phyloP scores from a whole-genome alignment of 2,797 vertebrate genomes.

The Gobionotothen gibberifrons region DNA sequence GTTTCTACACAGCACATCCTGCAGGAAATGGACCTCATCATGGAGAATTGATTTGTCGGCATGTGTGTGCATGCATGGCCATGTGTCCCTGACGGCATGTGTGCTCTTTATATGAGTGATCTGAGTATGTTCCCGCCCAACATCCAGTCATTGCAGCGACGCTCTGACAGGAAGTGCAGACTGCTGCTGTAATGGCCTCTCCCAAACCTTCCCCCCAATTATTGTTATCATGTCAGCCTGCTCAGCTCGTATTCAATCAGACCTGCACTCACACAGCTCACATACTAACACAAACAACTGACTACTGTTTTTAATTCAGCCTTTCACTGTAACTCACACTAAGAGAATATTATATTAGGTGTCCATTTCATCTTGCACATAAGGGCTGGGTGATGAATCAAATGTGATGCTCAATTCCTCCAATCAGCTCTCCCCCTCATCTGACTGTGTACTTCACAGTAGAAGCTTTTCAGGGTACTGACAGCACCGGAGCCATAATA shows the following conservation, averaged over 20 bases:
- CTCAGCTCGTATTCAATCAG: conserved; percentile 64
- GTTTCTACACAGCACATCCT: conserved; percentile 39
- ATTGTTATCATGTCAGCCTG: conserved; percentile 65
- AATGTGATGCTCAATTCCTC: too few species aligned
- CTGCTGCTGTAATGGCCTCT: conserved; percentile 55
- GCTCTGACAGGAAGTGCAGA: conserved; percentile 62
- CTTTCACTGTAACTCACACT: background rate
- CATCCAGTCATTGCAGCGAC: conserved; percentile 23
- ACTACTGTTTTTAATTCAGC: background rate
- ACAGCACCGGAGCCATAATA: too few species aligned
- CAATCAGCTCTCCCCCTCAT: too few species aligned
- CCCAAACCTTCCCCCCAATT: conserved; percentile 56
- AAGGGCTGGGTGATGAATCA: background rate
- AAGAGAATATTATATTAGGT: background rate
- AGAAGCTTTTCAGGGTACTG: too few species aligned
- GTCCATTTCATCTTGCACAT: background rate
- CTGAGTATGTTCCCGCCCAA: conserved; percentile 27
- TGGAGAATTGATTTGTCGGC: conserved; percentile 34
- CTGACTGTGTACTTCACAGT: too few species aligned
- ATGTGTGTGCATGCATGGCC: conserved; percentile 22
- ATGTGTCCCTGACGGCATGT: background rate
- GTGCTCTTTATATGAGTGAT: conserved; percentile 15
- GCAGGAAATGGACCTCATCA: conserved; percentile 60
- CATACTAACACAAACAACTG: background rate
- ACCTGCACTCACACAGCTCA: conserved; percentile 10